These are phyloP conservation scores for Chelidonichthys spinosus DNA, from an alignment of 2,797 vertebrate genomes.

Conservation along the genomic window DNA sequence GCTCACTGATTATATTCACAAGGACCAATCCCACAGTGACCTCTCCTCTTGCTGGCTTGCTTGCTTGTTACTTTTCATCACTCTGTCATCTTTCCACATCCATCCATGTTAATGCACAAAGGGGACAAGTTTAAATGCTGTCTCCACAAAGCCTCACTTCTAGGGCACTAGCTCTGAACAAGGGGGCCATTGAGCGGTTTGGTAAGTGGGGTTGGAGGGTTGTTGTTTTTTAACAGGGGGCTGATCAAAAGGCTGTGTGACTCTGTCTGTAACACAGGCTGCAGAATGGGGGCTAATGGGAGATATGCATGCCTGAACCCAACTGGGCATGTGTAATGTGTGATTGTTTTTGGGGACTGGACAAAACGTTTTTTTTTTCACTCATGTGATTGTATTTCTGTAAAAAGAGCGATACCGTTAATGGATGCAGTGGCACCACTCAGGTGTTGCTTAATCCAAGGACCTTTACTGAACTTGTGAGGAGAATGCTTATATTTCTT, in stretches of 20 bases:
- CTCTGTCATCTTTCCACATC: constrained; percentile 30
- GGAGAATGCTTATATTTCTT: background rate
- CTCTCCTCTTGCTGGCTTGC: constrained; percentile 24
- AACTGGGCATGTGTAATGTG: constrained; percentile 45
- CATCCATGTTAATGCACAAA: constrained; percentile 57
- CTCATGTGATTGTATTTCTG: constrained; percentile 12
- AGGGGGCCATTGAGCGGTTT: constrained; percentile 73
- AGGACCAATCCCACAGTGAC: constrained; percentile 28
- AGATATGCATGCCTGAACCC: constrained; percentile 51
- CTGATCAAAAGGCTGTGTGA: constrained; percentile 65
- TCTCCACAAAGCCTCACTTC: constrained; percentile 68
- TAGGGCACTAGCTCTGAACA: constrained; percentile 74
- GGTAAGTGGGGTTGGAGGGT: background rate
- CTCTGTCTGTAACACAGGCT: constrained; percentile 42
- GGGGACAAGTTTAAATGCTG: constrained; percentile 56
- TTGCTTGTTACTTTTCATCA: constrained; percentile 27
- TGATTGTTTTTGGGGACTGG: constrained; percentile 29
- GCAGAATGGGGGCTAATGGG: constrained; percentile 51
- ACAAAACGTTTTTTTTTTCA: constrained; percentile 20
- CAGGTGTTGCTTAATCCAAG: background rate
- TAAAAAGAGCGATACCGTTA: background rate
- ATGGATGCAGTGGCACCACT: background rate
- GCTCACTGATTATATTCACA: constrained; percentile 46
- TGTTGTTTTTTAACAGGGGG: constrained; percentile 49
- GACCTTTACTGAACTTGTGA: background rate